Evolutionary conservation across 2,888 invertebrate species (phyloP).

Genomic region (Drosophila ezoana): DNA sequence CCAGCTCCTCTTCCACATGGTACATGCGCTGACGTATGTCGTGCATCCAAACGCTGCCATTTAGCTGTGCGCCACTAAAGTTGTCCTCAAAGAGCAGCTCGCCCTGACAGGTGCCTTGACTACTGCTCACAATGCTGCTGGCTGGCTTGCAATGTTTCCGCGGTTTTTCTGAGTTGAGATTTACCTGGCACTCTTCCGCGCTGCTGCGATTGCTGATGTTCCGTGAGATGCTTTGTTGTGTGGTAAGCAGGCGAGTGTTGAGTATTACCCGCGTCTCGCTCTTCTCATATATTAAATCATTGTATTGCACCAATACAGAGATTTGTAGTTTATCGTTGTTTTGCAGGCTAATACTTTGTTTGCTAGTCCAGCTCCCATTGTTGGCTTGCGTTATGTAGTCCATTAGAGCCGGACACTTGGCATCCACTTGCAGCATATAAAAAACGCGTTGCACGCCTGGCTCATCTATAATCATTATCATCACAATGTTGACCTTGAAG

Average conservation of each 20-base stretch:
- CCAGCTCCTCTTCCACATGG: slow-evolving; percentile 85
- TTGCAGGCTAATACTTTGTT: slow-evolving; percentile 49
- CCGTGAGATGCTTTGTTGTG: slow-evolving; percentile 30
- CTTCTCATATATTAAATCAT: slow-evolving; percentile 65
- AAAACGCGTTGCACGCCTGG: slow-evolving; percentile 69
- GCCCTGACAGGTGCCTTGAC: slow-evolving; percentile 74
- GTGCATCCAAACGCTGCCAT: slow-evolving; percentile 86
- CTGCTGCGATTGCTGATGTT: slow-evolving; percentile 21
- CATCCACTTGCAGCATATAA: slow-evolving; percentile 71
- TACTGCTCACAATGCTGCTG: slow-evolving; percentile 34
- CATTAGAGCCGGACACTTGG: slow-evolving; percentile 67
- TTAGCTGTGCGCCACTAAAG: slow-evolving; percentile 85
- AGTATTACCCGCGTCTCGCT: slow-evolving; percentile 64
- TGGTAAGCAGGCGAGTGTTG: slow-evolving; percentile 59
- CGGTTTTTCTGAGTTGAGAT: slow-evolving; percentile 18
- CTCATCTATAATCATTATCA: slow-evolving; percentile 60
- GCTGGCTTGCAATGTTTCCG: slow-evolving; percentile 42
- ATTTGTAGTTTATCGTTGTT: slow-evolving; percentile 70
- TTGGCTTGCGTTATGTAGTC: slow-evolving; percentile 64
- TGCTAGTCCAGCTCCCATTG: slow-evolving; percentile 62
- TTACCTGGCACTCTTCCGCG: slow-evolving; percentile 37
- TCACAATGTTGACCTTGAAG: slow-evolving; percentile 4
- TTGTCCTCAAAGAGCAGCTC: slow-evolving; percentile 88
- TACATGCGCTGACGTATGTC: slow-evolving; percentile 87
- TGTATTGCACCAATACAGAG: slow-evolving; percentile 70